These are phyloP conservation scores for Chymomyza caudatula DNA, from an alignment of 2,888 invertebrate genomes.

Conservation along the genomic window DNA sequence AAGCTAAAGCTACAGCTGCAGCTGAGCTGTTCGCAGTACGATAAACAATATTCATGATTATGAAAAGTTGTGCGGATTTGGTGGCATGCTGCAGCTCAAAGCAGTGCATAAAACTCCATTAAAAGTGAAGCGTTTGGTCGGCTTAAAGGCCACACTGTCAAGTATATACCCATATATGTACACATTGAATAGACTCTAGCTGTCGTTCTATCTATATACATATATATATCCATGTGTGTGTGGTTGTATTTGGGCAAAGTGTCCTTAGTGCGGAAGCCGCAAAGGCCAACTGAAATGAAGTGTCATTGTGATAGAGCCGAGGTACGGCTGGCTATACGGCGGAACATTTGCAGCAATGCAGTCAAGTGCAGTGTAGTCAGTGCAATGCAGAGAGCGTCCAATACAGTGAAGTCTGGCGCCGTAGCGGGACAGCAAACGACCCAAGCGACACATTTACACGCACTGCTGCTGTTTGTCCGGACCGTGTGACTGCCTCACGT, in stretches of 20 bases:
- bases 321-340: constrained; percentile 11
- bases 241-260: constrained; percentile 35
- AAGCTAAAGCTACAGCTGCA: constrained; percentile 4
- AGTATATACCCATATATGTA: constrained; percentile 36
- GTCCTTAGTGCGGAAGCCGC: constrained; percentile 37
- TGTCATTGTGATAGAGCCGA: constrained; percentile 70
- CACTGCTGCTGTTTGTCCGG: constrained; percentile 33
- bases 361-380: constrained; percentile 12
- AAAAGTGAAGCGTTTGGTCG: constrained; percentile 7
- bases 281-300: constrained; percentile 70
- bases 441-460: constrained; percentile 63
- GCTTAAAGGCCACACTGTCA: constrained; percentile 35
- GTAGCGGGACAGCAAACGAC: constrained; percentile 26
- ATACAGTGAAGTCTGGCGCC: constrained; percentile 11
- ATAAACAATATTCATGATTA: constrained; percentile 36
- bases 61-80: constrained; percentile 20
- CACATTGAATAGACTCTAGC: constrained; percentile 15
- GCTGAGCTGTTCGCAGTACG: constrained; percentile 28
- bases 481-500: constrained; percentile 60
- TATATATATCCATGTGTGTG: not conserved
- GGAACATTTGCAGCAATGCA: constrained; percentile 11
- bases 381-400: constrained; percentile 9
- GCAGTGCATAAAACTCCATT: constrained; percentile 7
- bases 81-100: constrained; percentile 7
- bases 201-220: not conserved